These are phyloP conservation scores for Lineus longissimus DNA, from an alignment of 1,140 invertebrate species.

Conservation along the genomic window DNA sequence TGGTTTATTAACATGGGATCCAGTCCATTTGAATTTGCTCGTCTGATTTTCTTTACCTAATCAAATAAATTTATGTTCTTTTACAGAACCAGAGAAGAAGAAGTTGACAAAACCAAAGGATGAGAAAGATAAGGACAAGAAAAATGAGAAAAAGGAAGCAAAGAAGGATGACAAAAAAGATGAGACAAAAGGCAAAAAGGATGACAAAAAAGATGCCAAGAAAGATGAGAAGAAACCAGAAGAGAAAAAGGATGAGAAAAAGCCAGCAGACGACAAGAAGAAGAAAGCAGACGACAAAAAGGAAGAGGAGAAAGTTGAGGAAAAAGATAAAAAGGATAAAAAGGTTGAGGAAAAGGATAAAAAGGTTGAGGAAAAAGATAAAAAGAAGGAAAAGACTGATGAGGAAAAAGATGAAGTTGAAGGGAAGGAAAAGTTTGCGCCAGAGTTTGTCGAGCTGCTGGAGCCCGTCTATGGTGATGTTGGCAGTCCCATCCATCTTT, in stretches of 20 bases:
- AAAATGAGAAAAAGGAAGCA: neutral
- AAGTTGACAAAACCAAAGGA: neutral
- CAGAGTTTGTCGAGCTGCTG: slow-evolving; percentile 32
- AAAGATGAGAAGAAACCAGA: neutral
- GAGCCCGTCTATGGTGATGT: slow-evolving; percentile 26
- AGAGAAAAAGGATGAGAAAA: neutral
- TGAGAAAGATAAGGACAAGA: neutral
- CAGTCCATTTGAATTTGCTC: too few species aligned
- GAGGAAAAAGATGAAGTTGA: neutral
- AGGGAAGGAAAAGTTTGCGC: slow-evolving; percentile 16
- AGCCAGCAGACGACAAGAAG: neutral
- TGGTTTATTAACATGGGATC: too few species aligned
- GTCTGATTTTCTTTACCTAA: too few species aligned
- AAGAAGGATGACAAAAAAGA: neutral
- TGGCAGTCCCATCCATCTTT: slow-evolving; percentile 34
- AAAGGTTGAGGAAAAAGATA: neutral
- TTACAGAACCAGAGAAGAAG: neutral
- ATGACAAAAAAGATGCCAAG: neutral
- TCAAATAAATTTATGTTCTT: too few species aligned
- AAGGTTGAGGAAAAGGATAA: neutral
- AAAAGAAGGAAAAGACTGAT: neutral
- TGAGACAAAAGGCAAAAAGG: neutral
- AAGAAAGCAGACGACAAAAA: too few species aligned
- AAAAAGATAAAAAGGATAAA: neutral
- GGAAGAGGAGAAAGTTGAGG: neutral